Evolutionary conservation across 2,797 vertebrate genomes (phyloP).

Genomic region (Arctocebus calabarensis): DNA sequence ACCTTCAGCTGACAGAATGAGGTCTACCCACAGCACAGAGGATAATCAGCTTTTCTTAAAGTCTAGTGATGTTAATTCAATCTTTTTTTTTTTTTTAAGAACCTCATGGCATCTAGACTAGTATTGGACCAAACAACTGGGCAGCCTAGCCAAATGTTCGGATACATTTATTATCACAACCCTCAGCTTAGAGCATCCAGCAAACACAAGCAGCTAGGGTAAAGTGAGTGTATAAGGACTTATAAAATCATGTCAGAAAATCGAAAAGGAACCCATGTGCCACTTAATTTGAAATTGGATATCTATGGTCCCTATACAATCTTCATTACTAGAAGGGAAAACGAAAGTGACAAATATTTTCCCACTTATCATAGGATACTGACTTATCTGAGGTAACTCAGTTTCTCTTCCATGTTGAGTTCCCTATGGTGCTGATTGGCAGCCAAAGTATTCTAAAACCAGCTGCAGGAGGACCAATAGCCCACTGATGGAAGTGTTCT

Average conservation of each 20-base stretch:
- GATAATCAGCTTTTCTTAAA: not conserved
- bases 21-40: not conserved
- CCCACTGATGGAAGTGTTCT: not conserved
- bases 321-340: not conserved
- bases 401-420: not conserved
- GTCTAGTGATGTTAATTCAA: not conserved
- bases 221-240: not conserved
- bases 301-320: not conserved
- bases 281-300: not conserved
- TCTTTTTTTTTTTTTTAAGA: too few species aligned
- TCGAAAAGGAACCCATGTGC: not conserved
- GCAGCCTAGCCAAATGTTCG: not conserved
- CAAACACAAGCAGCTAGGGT: not conserved
- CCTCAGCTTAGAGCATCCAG: not conserved
- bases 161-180: not conserved
- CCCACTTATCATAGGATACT: not conserved
- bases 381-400: not conserved
- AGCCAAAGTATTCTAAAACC: not conserved
- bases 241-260: not conserved
- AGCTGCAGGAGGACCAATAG: not conserved
- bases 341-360: not conserved
- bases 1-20: not conserved
- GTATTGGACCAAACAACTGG: not conserved
- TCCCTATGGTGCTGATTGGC: rapidly evolving
- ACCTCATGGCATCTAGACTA: not conserved